phyloP scores from a whole-genome alignment of 2,888 invertebrate genomes.

The Drosophila acutilabella region DNA sequence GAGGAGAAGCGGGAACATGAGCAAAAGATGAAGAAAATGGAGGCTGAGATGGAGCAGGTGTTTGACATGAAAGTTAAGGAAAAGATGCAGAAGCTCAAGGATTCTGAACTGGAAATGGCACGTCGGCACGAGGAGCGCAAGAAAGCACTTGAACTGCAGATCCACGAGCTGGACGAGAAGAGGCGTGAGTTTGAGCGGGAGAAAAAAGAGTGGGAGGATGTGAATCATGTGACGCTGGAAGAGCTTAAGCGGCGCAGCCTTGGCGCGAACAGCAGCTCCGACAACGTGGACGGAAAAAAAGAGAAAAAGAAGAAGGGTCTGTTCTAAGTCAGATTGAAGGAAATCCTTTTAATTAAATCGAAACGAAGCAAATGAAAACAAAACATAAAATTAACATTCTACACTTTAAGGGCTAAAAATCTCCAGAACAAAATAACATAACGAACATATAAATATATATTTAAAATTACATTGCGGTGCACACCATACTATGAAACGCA shows the following conservation, averaged over 20 bases:
- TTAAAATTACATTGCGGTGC: constrained; percentile 16
- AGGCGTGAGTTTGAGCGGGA: constrained; percentile 94
- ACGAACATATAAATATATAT: constrained; percentile 47
- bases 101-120: constrained; percentile 96
- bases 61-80: constrained; percentile 99
- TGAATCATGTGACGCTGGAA: constrained; percentile 94
- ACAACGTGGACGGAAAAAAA: constrained; percentile 82
- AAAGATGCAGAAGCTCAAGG: constrained; percentile 97
- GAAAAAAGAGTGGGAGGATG: constrained; percentile 95
- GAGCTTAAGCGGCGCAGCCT: constrained; percentile 94
- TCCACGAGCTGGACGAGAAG: constrained; percentile 96
- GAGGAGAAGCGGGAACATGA: constrained; percentile 99
- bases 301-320: constrained; percentile 84
- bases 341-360: constrained; percentile 39
- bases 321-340: constrained; percentile 75
- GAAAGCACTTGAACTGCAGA: constrained; percentile 94
- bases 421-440: constrained; percentile 73
- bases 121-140: constrained; percentile 93
- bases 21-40: constrained; percentile 99
- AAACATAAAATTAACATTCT: constrained; percentile 25
- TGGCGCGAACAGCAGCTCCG: constrained; percentile 92
- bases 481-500: background rate
- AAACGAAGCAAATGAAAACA: constrained; percentile 6
- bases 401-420: constrained; percentile 65
- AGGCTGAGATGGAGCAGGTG: constrained; percentile 99